These are phyloP conservation scores for Pseudomyrmex gracilis DNA, from an alignment of 1,140 invertebrate genomes.

Conservation along the genomic window DNA sequence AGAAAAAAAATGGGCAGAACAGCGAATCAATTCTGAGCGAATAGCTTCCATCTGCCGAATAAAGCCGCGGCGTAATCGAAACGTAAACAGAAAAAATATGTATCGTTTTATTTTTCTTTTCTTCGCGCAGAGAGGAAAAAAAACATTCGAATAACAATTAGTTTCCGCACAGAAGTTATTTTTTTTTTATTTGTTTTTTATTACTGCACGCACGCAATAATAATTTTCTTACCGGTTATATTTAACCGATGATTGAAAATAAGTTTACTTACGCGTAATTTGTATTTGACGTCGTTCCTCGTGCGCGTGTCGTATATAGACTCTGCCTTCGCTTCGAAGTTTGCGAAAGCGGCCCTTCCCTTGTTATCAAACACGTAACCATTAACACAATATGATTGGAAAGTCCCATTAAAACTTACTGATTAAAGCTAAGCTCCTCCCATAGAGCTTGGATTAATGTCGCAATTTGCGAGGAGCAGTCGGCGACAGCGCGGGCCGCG, in stretches of 20 bases:
- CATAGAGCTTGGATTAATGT: constrained; percentile 1
- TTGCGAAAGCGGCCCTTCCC: background rate
- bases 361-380: constrained; percentile 20
- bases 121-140: background rate
- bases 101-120: background rate
- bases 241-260: background rate
- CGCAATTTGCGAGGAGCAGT: constrained; percentile 16
- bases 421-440: background rate
- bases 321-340: background rate
- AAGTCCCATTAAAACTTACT: constrained; percentile 30
- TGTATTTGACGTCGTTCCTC: background rate
- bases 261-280: background rate
- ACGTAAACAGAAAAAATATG: background rate
- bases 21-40: constrained; percentile 16
- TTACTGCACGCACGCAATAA: background rate
- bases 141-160: constrained; percentile 6
- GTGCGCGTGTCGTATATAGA: background rate
- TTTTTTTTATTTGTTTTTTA: background rate
- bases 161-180: too few relatives aligned
- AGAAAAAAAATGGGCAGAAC: background rate
- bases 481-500: background rate
- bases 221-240: background rate
- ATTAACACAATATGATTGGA: constrained; percentile 8
- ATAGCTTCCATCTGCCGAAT: constrained; percentile 3
- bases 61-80: background rate